Conservation (phyloP, 2,113 vertebrate species). For the Falco punctatus region DNA sequence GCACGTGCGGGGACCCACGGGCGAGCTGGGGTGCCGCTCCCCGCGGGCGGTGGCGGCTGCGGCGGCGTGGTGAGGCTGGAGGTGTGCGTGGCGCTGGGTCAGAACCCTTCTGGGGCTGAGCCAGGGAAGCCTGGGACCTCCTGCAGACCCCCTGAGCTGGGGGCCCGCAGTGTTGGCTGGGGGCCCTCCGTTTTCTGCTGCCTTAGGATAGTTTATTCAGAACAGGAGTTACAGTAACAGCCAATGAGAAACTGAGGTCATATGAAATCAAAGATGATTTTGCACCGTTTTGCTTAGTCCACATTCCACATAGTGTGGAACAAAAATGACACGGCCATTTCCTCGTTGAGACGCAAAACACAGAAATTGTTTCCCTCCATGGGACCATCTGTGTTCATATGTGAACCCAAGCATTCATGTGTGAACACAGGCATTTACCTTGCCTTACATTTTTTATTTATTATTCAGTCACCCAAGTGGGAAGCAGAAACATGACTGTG, state of each 20-base stretch:
- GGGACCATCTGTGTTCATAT: background rate
- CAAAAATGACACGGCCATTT: background rate
- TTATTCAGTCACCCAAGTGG: background rate
- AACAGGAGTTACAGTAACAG: background rate
- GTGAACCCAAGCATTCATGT: background rate
- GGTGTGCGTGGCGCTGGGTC: rapidly evolving
- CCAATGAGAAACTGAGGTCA: background rate
- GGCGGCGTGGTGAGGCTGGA: rapidly evolving
- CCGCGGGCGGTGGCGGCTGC: background rate
- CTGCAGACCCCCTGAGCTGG: background rate
- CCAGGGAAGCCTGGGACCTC: background rate
- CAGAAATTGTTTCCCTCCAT: background rate
- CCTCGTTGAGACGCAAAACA: background rate
- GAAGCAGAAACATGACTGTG: background rate
- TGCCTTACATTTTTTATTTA: background rate
- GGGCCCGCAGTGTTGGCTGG: background rate
- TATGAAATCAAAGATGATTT: background rate
- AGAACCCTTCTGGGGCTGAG: background rate
- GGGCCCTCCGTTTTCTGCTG: background rate
- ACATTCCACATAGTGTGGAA: background rate
- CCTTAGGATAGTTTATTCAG: background rate
- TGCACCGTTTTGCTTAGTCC: background rate
- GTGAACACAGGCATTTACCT: background rate
- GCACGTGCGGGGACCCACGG: rapidly evolving
- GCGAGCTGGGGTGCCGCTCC: background rate